Base-by-base conservation (phyloP, 2,888 invertebrate genomes). In the Dynastes grantii region DNA sequence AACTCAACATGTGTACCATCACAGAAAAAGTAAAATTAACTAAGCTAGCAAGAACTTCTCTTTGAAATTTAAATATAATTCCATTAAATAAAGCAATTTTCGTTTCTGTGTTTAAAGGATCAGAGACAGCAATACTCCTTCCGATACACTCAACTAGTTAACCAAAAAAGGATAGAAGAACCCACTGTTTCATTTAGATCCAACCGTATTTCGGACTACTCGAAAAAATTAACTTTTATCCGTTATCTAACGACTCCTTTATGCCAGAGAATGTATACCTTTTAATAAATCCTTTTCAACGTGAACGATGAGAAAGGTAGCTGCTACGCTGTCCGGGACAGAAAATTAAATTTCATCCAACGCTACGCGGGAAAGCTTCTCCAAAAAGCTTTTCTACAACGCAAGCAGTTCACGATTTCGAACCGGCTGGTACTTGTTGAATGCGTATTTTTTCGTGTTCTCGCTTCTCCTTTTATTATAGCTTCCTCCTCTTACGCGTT, bases 221-320 rank as follows among this genome's bases (percentile, higher is more conserved):
- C 63, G 63, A 61, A 29, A 55, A 63, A 27, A 63, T 63, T 63
- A 63, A 63, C 63, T 63, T 63, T 63, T 63, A 63, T 63, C 27
- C 63, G 32, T 8, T 32, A 2, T 11, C 63, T 63, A 63, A 63
- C 63, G 63, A 63, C 63, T 63, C 27, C 63, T 63, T 63, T 32
- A 32, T 32, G 32, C 11, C 9, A 8, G 11, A 63, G 63, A 29
- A 27, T 32, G 63, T 63, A 32, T 63, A 63, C 32, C 63, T 29
- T 63, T 63, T 63, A 63, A 63, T 63, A 63, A 63, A 63, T 63
- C 63, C 63, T 32, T 32, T 63, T 63, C 27, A 63, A 13, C 63
- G 63, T 13, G 63, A 63, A 13, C 63, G 32, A 29, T 29, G 29
- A 29, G 55, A n/a, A 22, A 63, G 11, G 63, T 22, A 27, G 61